Base-by-base conservation (phyloP, 2,113 vertebrate genomes). In the Thamnaconus septentrionalis region DNA sequence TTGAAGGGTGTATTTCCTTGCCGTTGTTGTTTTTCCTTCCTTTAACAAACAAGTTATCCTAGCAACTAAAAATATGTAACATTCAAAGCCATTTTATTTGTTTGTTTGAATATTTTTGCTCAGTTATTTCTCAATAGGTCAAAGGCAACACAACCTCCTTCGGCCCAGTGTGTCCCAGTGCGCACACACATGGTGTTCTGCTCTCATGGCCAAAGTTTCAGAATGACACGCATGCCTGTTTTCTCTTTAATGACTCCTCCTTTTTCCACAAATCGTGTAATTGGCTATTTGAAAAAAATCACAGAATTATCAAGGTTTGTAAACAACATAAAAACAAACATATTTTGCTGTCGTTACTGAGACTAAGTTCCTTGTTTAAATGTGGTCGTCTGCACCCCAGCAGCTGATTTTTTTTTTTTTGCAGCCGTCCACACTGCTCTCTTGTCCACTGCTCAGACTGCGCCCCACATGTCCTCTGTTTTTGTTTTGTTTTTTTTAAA, bases 31-130 rank as follows among this genome's bases (percentile, higher is more conserved):
- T 10, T 41, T 49, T 31, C 2, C 18, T 31, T 31, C 18, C 18
- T 31, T 53, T 49, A 5, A 59, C 8, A 59, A 41, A 39, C 41
- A 12, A 55, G 64, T 52, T 64, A 39, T 76, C 70, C 72, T n/a
- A 39, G 71, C 80, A 72, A 78, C 63, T 56, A 66, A 31, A 79
- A 73, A 46, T 45, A 62, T 69, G 51, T 49, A 56, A 51, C 66
- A 39, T 51, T 64, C 61, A 45, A 12, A 56, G 57, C 59, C 54
- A 55, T 42, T 55, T 56, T 49, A 0, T 44, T 56, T 60, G 39
- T 74, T 64, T 77, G 42, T 31, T 71, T 31, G 18, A 31, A 31
- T 31, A 31, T 31, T 31, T 31, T 31, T 31, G 18, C 53, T 72
- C 60, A 61, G 58, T 64, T 82, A 54, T 71, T 78, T 59, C 70